phyloP scores from a whole-genome alignment of 2,113 vertebrate genomes.

The Pterocles orientalis region DNA sequence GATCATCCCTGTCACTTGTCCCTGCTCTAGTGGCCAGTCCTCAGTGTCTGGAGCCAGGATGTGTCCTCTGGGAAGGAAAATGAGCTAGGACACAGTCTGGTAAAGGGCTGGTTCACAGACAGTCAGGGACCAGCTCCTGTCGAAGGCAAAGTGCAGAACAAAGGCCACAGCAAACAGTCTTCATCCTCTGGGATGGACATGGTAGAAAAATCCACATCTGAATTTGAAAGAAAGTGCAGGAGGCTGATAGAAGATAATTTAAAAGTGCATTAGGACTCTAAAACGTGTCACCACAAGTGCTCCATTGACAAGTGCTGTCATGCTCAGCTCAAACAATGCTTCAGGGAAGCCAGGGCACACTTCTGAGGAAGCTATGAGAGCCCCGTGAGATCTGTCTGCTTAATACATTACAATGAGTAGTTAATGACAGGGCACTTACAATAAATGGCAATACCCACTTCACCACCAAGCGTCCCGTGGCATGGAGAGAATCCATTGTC shows the following conservation, averaged over 20 bases:
- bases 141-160: neutral
- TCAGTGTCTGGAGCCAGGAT: neutral
- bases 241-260: neutral
- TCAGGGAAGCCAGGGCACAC: neutral
- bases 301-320: conserved; percentile 15
- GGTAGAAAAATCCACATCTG: neutral
- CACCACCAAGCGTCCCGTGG: neutral
- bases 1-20: neutral
- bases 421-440: neutral
- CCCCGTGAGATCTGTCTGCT: neutral
- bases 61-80: neutral
- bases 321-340: neutral
- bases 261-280: conserved; percentile 28
- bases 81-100: neutral
- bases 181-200: neutral
- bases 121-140: neutral
- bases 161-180: neutral
- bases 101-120: neutral
- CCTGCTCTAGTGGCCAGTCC: neutral
- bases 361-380: neutral
- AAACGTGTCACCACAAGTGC: neutral
- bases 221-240: neutral
- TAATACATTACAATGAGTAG: neutral
- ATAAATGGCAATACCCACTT: conserved; percentile 24
- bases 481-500: neutral